These are phyloP conservation scores for Tetraneura akinire DNA, from an alignment of 1,140 invertebrate genomes.

Conservation along the genomic window DNA sequence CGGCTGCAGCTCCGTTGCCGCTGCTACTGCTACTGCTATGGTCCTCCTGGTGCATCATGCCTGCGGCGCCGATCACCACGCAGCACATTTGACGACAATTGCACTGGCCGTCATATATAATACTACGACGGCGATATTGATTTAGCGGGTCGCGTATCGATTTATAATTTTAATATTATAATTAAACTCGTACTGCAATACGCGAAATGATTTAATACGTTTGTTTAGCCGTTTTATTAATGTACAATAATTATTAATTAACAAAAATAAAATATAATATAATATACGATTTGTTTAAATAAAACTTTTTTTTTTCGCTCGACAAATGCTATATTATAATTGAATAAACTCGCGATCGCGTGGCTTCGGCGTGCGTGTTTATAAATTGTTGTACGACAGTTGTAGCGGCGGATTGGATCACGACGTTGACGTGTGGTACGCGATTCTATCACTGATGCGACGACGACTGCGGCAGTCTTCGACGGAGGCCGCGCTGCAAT, in stretches of 20 bases:
- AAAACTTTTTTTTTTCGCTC: no score
- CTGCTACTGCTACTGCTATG: background rate
- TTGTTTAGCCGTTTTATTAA: no score
- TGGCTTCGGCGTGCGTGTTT: background rate
- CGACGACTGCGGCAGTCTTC: background rate
- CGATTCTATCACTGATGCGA: slow-evolving; percentile 5
- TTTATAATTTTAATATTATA: no score
- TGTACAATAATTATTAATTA: no score
- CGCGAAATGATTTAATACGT: no score
- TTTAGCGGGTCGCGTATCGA: background rate
- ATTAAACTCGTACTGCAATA: no score
- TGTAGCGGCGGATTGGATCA: background rate
- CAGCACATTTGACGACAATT: slow-evolving; percentile 38
- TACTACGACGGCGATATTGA: background rate
- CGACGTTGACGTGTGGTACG: slow-evolving; percentile 19
- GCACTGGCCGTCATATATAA: background rate
- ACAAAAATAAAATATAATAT: no score
- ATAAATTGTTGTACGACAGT: no score
- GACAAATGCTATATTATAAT: no score
- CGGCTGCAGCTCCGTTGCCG: background rate
- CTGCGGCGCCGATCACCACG: slow-evolving; percentile 46
- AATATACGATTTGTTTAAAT: no score
- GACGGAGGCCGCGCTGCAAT: background rate
- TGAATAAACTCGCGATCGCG: background rate
- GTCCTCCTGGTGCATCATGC: slow-evolving; percentile 19